Base-by-base conservation (phyloP, 2,797 vertebrate species). In the Botia kubotai region DNA sequence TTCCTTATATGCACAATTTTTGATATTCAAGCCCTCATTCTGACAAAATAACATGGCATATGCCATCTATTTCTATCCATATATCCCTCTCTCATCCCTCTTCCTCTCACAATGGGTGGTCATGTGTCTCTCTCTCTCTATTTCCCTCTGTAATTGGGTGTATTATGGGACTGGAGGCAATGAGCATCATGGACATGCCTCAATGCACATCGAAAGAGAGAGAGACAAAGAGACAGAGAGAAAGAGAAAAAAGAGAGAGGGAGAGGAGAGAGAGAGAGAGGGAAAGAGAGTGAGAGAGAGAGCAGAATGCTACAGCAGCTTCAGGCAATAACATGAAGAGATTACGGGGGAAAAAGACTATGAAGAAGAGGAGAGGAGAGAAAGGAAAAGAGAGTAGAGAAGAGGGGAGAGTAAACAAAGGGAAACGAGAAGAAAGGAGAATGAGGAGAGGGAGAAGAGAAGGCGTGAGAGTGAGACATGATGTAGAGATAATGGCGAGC, bases 131-230 rank as follows among this genome's bases (percentile, higher is more conserved):
- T 71, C 36, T 39, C 36, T 86, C 86, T 87, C 88, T 88, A 83
- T 55, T 65, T 77, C 65, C 43, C 80, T 81, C 82, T 80, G 87
- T 92, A 93, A 93, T 92, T 93, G 90, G 91, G 83, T 92, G 85
- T 91, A 90, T 94, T 93, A 91, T 84, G 84, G 81, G 86, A 87
- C 88, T 88, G 87, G 90, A 89, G 88, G 88, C 89, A 87, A 83
- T 88, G 89, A 91, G 86, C 90, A 91, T 91, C 89, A 88, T 88
- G 83, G 89, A 84, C 85, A 86, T 80, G 89, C 87, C 73, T 87
- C 88, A 84, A 67, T 85, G 89, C 86, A 48, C 90, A 87, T 67
- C 73, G 39, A 39, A 23, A 53, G 58, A 17, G 23, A 46, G 55
- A 60, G 53, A 16, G 36, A 36, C 21, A 63, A 77, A 33, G 66